Evolutionary conservation across 1,140 invertebrate genomes (phyloP).

Genomic region (Euwallacea similis): DNA sequence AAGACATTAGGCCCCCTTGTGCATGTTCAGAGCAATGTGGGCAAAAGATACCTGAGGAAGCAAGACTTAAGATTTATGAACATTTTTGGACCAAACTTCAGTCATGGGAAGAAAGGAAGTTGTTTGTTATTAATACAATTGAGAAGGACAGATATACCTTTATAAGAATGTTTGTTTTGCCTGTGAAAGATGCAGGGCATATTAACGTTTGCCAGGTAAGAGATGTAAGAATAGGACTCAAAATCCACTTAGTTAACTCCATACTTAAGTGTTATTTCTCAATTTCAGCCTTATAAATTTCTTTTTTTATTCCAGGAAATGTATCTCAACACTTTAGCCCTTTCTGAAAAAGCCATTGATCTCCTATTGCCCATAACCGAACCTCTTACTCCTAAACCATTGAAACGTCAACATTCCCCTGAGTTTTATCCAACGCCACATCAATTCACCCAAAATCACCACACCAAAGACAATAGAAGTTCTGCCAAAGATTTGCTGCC

Average conservation of each 20-base stretch:
- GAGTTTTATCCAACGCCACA: neutral
- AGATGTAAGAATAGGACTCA: neutral
- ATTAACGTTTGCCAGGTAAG: slow-evolving; percentile 30
- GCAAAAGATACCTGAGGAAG: slow-evolving; percentile 16
- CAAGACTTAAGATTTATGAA: slow-evolving; percentile 25
- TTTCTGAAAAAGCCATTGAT: slow-evolving; percentile 17
- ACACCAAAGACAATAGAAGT: neutral
- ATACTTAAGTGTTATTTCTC: too few relatives aligned
- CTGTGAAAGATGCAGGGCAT: slow-evolving; percentile 26
- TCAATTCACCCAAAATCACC: neutral
- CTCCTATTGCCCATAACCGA: slow-evolving; percentile 12
- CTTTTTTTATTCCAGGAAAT: slow-evolving; percentile 14
- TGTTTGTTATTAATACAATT: slow-evolving; percentile 28
- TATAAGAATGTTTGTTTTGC: slow-evolving; percentile 26
- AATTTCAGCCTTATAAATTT: too few relatives aligned
- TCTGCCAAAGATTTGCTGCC: neutral
- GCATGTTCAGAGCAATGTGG: slow-evolving; percentile 17
- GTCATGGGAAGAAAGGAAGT: slow-evolving; percentile 26
- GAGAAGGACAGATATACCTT: slow-evolving; percentile 28
- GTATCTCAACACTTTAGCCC: slow-evolving; percentile 26
- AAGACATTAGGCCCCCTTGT: slow-evolving; percentile 22
- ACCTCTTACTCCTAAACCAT: neutral
- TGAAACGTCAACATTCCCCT: slow-evolving; percentile 11
- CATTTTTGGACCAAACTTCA: slow-evolving; percentile 29
- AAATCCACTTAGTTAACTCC: neutral